phyloP scores from a whole-genome alignment of 1,140 invertebrate species.

The Hesperophylax magnus region DNA sequence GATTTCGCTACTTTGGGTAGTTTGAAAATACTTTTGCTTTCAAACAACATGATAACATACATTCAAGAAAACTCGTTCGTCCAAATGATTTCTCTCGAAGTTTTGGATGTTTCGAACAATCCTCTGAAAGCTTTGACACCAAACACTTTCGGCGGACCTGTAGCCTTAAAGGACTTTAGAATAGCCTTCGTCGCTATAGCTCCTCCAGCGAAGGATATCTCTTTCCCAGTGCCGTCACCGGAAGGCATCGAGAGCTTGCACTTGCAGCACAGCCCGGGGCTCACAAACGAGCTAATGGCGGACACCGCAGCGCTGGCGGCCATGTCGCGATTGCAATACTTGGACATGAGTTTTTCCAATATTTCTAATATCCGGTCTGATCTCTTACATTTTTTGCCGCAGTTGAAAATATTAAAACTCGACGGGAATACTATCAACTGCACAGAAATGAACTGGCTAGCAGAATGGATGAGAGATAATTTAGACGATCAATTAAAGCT shows the following conservation, averaged over 20 bases:
- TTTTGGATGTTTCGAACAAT: slow-evolving; percentile 85
- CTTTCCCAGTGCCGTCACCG: slow-evolving; percentile 79
- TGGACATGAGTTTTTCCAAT: slow-evolving; percentile 78
- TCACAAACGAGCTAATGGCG: slow-evolving; percentile 78
- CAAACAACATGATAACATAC: slow-evolving; percentile 76
- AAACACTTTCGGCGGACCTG: slow-evolving; percentile 78
- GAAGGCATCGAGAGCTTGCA: slow-evolving; percentile 80
- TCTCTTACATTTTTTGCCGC: slow-evolving; percentile 78
- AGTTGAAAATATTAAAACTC: slow-evolving; percentile 74
- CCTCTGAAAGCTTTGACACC: slow-evolving; percentile 77
- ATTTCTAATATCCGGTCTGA: slow-evolving; percentile 77
- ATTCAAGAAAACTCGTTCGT: slow-evolving; percentile 79
- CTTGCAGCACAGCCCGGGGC: slow-evolving; percentile 79
- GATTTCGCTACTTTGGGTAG: slow-evolving; percentile 81
- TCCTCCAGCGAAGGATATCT: slow-evolving; percentile 73
- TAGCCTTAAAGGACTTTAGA: slow-evolving; percentile 75
- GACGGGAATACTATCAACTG: slow-evolving; percentile 78
- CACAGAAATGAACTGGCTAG: slow-evolving; percentile 75
- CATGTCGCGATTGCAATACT: slow-evolving; percentile 76
- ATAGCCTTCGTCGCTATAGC: slow-evolving; percentile 78
- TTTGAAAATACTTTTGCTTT: slow-evolving; percentile 79
- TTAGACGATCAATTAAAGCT: slow-evolving; percentile 64
- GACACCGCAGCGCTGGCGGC: slow-evolving; percentile 80
- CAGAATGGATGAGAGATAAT: slow-evolving; percentile 75
- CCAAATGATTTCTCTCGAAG: slow-evolving; percentile 76